Evolutionary conservation across 2,113 vertebrate genomes (phyloP), one percentile per base, ranked within the genome.

Genomic region (Atractosteus spatula): DNA sequence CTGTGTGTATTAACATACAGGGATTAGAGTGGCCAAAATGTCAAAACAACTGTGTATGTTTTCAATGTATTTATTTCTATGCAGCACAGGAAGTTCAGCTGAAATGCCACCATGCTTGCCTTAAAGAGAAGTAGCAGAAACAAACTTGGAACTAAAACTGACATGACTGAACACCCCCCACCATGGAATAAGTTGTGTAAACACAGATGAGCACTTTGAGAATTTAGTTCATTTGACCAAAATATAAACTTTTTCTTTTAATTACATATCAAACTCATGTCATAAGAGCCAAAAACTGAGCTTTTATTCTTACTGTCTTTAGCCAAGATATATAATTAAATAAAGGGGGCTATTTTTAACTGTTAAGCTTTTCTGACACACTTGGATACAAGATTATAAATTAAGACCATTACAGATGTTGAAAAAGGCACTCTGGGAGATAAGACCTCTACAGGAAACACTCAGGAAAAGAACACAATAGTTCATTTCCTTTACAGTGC

Each of bases 361-460:
- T 42, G 14, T 67, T 47, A 55, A 66, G n/a, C 17, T 62, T 47
- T 29, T 29, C 55, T 14, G 41, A 54, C 68, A 71, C 68, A 75
- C 62, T 77, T 67, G 71, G 41, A 47, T 55, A 16, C 62, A 73
- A 63, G 70, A 70, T 55, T 57, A 71, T 72, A 69, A 70, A 68
- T 51, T 8, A 51, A 4, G 71, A 55, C 72, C 75, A 65, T 70
- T 70, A 75, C 81, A 77, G 68, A 73, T 68, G 76, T 57, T 78
- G 65, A 82, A 79, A 80, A 69, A 62, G 66, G 76, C 71, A 80
- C 73, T 77, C 66, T 65, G 73, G 71, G 45, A 78, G 78, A 81
- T 77, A 80, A 80, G 80, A 62, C 68, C 66, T 68, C 55, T 63
- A 56, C 68, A 82, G 76, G 75, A 83, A 84, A 73, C 75, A 81